Conservation (phyloP, 1,140 invertebrate genomes). For the Diuraphis noxia region DNA sequence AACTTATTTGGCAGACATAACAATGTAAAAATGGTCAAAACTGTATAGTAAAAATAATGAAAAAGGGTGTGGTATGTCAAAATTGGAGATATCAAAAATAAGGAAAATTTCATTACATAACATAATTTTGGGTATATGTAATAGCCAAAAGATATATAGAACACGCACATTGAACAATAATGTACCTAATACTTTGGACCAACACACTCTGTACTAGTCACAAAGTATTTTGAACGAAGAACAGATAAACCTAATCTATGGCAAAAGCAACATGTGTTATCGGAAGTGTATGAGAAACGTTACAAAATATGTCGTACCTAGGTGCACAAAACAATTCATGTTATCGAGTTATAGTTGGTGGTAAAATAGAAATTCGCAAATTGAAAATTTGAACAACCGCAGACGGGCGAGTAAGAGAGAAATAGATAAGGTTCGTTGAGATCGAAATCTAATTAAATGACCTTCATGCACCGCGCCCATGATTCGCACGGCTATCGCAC, state of each 20-base stretch:
- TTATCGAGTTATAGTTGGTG: too few relatives aligned
- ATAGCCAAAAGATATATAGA: neutral
- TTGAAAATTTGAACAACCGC: too few relatives aligned
- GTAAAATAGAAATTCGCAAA: neutral
- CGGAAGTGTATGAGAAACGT: neutral
- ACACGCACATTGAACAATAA: neutral
- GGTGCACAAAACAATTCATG: neutral
- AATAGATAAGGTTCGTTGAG: neutral
- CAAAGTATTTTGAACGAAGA: neutral
- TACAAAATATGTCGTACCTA: neutral
- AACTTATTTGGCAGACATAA: neutral
- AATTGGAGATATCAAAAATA: neutral
- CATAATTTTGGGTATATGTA: neutral
- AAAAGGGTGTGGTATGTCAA: neutral
- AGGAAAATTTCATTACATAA: neutral
- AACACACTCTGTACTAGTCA: neutral
- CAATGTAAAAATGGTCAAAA: neutral
- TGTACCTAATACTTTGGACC: neutral
- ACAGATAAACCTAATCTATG: neutral
- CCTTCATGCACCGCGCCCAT: conserved; percentile 18
- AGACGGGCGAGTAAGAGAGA: neutral
- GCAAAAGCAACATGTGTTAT: neutral
- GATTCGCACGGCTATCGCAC: neutral
- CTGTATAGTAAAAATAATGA: neutral
- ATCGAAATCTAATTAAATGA: neutral